A percentile compares a stretch with the other conserved stretches of the same genome.
These are phyloP conservation scores for Cheilosia urbana DNA, from an alignment of 2,888 invertebrate genomes.

Conservation along the genomic window DNA sequence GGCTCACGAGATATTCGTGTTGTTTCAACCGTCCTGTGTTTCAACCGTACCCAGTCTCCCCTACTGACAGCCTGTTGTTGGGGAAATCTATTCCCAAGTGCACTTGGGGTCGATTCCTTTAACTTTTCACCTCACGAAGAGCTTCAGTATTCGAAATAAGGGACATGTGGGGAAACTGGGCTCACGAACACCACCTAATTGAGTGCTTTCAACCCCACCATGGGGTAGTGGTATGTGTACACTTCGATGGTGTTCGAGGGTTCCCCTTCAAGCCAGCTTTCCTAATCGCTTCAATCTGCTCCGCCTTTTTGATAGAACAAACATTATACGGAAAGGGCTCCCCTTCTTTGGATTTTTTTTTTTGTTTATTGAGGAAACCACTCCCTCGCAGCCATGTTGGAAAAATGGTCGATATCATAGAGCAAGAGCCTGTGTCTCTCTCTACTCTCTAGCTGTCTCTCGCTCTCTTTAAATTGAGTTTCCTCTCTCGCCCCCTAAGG, in stretches of 20 bases:
- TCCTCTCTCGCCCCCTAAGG: conserved; percentile 79
- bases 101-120: background rate
- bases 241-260: conserved; percentile 31
- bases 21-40: too few species aligned
- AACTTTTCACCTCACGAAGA: background rate
- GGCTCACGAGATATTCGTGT: too few species aligned
- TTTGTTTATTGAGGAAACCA: conserved; percentile 77
- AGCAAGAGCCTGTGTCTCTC: conserved; percentile 41
- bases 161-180: background rate
- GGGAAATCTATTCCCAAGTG: conserved; percentile 1
- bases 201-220: conserved; percentile 19
- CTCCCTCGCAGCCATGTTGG: conserved; percentile 84
- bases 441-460: conserved; percentile 7
- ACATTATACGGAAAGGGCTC: conserved; percentile 33
- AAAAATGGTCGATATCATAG: conserved; percentile 76
- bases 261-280: conserved; percentile 29
- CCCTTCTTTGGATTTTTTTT: background rate
- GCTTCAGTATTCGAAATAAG: conserved; percentile 24
- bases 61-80: background rate
- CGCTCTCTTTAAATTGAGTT: conserved; percentile 44
- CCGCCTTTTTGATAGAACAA: conserved; percentile 61
- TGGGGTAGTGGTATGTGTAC: conserved; percentile 17
- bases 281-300: conserved; percentile 52
- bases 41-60: too few species aligned
- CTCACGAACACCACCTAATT: background rate